These are phyloP conservation scores for Morelia viridis DNA, from an alignment of 2,797 vertebrate species.

Conservation along the genomic window DNA sequence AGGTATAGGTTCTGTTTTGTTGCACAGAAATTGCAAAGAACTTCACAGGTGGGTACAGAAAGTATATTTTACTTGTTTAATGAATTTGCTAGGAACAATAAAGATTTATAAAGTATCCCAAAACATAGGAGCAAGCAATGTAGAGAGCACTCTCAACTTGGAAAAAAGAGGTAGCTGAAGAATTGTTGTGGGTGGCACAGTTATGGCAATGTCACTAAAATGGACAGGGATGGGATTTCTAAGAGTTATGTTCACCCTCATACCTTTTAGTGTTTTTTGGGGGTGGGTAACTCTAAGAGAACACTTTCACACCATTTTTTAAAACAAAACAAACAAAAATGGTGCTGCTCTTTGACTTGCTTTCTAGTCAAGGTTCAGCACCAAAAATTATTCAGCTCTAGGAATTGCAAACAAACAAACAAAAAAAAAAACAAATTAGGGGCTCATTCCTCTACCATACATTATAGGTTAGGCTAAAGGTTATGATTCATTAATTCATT, in stretches of 20 bases:
- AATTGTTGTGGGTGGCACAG: background rate
- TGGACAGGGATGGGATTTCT: no score
- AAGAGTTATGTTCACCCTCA: background rate
- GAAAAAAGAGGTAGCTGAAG: background rate
- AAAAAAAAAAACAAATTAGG: background rate
- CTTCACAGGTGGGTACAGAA: no score
- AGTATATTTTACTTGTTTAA: no score
- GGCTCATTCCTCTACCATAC: background rate
- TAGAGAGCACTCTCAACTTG: background rate
- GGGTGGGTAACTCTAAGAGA: background rate
- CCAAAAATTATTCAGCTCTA: background rate
- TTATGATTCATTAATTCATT: slow-evolving; percentile 9
- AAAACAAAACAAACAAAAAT: background rate
- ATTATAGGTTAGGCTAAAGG: background rate
- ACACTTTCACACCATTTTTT: background rate
- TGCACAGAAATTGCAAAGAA: no score
- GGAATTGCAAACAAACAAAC: background rate
- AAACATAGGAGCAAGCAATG: no score
- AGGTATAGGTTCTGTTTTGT: no score
- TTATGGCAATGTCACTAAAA: background rate
- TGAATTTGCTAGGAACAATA: no score
- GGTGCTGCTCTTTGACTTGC: background rate
- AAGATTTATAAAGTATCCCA: no score
- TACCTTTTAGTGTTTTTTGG: background rate
- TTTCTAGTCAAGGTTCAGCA: background rate